Conservation (phyloP, 2,797 vertebrate species). For the Chromis chromis region DNA sequence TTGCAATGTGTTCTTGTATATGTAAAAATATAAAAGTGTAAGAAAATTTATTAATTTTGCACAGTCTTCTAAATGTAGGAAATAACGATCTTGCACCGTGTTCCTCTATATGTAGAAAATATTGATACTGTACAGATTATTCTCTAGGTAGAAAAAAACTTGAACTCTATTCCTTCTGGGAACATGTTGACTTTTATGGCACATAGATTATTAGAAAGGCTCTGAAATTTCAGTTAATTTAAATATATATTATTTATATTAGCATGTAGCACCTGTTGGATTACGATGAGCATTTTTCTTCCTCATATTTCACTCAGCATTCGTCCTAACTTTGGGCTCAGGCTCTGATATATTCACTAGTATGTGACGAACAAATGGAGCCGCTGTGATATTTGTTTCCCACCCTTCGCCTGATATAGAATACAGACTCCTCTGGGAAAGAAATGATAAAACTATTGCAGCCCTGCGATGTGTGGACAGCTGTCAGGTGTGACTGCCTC, state of each 20-base stretch:
- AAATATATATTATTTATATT: neutral
- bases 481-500: slow-evolving; percentile 79
- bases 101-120: no score
- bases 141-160: no score
- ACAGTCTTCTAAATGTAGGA: no score
- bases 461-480: slow-evolving; percentile 73
- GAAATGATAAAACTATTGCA: slow-evolving; percentile 70
- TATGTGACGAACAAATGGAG: slow-evolving; percentile 33
- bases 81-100: no score
- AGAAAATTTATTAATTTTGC: no score
- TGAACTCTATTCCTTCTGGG: no score
- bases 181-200: no score
- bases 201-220: no score
- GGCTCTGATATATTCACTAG: slow-evolving; percentile 11
- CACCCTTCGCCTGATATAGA: slow-evolving; percentile 43
- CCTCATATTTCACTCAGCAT: slow-evolving; percentile 7
- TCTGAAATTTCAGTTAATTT: no score
- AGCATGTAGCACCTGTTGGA: neutral
- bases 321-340: slow-evolving; percentile 24
- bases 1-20: no score
- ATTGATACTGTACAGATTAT: no score
- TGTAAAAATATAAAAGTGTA: no score
- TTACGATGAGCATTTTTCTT: neutral
- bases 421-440: slow-evolving; percentile 49
- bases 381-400: slow-evolving; percentile 50